Percentiles rank a stretch among this genome's conserved stretches.
Conservation (phyloP, 2,113 vertebrate species). For the Sebastes schlegelii region DNA sequence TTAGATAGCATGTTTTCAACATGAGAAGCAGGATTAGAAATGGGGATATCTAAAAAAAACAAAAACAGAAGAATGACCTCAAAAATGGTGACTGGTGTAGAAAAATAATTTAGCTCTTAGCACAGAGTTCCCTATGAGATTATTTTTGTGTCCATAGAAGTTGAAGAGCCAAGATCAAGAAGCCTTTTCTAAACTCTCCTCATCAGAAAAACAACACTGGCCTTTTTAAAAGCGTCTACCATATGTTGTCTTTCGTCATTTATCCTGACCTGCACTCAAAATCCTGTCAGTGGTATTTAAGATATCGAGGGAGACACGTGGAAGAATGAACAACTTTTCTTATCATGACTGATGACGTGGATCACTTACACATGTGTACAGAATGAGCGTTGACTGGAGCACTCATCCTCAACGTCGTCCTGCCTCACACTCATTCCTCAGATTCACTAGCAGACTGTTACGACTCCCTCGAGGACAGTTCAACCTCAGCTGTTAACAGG, state of each 20-base stretch:
- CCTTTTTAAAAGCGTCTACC: neutral
- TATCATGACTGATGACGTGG: slow-evolving; percentile 8
- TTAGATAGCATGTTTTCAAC: neutral
- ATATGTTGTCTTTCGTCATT: neutral
- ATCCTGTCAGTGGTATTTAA: neutral
- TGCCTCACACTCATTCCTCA: slow-evolving; percentile 21
- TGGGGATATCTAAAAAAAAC: too few species aligned
- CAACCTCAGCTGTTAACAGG: neutral
- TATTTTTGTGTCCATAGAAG: neutral
- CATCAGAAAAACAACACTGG: neutral
- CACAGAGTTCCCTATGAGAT: neutral
- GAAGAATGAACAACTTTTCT: slow-evolving; percentile 14
- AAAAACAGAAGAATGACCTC: neutral
- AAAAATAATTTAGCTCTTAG: too few species aligned
- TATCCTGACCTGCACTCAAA: neutral
- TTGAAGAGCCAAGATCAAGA: neutral
- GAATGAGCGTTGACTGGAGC: neutral
- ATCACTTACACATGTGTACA: neutral
- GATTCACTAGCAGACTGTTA: slow-evolving; percentile 8
- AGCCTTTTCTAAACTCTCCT: neutral
- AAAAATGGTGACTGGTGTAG: too few species aligned
- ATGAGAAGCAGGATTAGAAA: too few species aligned
- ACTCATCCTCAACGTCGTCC: neutral
- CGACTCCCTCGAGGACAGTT: neutral
- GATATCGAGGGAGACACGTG: neutral